Conservation (phyloP, 2,888 invertebrate genomes). For the Plebejus melissa region DNA sequence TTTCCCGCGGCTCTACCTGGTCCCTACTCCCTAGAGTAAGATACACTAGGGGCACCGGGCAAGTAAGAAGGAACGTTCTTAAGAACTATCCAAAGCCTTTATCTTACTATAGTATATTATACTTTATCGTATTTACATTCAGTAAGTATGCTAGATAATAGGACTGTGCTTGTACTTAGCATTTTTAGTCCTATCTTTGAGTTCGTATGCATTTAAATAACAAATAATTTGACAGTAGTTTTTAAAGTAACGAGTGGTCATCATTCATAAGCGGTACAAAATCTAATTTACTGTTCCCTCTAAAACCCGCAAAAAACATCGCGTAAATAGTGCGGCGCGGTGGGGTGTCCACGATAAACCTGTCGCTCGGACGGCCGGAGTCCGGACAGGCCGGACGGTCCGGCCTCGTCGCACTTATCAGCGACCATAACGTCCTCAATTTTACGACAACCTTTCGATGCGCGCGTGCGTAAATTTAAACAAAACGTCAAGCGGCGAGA, state of each 20-base stretch:
- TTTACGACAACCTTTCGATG: constrained; percentile 69
- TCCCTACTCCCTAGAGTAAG: background rate
- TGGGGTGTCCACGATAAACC: constrained; percentile 75
- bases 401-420: constrained; percentile 72
- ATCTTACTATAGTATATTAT: no score
- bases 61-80: background rate
- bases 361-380: constrained; percentile 46
- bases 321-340: constrained; percentile 52
- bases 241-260: background rate
- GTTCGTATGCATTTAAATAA: no score
- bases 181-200: no score
- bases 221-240: background rate
- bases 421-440: constrained; percentile 72
- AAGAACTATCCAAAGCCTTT: background rate
- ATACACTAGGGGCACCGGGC: no score
- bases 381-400: constrained; percentile 50
- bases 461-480: constrained; percentile 69
- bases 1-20: background rate
- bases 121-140: background rate
- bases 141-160: background rate
- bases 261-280: constrained; percentile 7
- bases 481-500: constrained; percentile 65
- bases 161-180: no score
- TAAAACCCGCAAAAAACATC: constrained; percentile 49
- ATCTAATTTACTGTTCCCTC: constrained; percentile 26